These are phyloP conservation scores for Dendroctonus ponderosae DNA, from an alignment of 1,140 invertebrate genomes.

Conservation along the genomic window DNA sequence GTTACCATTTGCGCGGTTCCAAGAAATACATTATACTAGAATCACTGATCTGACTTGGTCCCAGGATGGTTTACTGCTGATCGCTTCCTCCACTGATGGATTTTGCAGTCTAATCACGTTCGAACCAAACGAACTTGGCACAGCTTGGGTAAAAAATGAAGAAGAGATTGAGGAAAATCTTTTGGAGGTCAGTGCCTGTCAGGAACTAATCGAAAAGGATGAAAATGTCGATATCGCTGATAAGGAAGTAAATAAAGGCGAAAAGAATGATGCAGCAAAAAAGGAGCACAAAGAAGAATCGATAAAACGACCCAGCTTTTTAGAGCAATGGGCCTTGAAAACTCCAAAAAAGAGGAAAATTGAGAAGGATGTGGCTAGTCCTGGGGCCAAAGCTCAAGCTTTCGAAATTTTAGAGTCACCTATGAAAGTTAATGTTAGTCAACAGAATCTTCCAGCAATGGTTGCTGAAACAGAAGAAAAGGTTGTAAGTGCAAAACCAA, in stretches of 20 bases:
- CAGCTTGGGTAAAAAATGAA: constrained; percentile 56
- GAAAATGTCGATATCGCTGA: constrained; percentile 43
- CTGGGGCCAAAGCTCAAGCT: constrained; percentile 2
- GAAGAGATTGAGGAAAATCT: constrained; percentile 47
- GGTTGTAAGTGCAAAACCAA: neutral
- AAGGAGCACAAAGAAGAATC: constrained; percentile 31
- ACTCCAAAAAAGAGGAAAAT: constrained; percentile 40
- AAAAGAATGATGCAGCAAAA: constrained; percentile 40
- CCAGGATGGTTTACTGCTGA: constrained; percentile 73
- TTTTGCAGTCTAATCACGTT: constrained; percentile 92
- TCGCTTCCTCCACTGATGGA: constrained; percentile 92
- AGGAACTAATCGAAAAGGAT: constrained; percentile 49
- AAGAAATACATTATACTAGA: constrained; percentile 92
- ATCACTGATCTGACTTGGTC: constrained; percentile 93
- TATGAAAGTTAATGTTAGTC: neutral
- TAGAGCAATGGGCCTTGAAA: constrained; percentile 43
- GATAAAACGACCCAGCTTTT: constrained; percentile 43
- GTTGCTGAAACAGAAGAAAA: constrained; percentile 1
- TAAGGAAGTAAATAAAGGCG: constrained; percentile 11
- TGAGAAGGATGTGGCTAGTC: neutral
- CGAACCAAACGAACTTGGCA: constrained; percentile 77
- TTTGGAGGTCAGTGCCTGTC: constrained; percentile 38
- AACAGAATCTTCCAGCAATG: neutral
- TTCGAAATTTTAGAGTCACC: constrained; percentile 23
- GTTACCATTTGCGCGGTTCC: constrained; percentile 78